Evolutionary conservation across 2,888 invertebrate species (phyloP).

Genomic region (Ariolimax columbianus): DNA sequence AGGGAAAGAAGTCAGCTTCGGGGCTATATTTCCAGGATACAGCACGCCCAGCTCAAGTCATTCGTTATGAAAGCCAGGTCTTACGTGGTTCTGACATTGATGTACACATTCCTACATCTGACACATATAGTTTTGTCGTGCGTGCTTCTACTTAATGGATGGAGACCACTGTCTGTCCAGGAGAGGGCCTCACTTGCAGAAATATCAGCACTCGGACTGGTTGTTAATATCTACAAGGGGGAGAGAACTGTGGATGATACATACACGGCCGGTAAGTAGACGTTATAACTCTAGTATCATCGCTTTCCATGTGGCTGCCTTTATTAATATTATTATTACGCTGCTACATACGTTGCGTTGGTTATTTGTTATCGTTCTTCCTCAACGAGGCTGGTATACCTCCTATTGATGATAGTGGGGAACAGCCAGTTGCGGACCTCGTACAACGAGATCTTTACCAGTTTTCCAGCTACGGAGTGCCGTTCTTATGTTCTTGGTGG

Average conservation of each 20-base stretch:
- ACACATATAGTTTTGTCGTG: conserved; percentile 63
- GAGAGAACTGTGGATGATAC: conserved; percentile 66
- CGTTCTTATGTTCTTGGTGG: too few species aligned
- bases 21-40: too few species aligned
- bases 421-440: too few species aligned
- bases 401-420: too few species aligned
- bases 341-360: too few species aligned
- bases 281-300: not conserved
- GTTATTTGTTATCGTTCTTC: too few species aligned
- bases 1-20: too few species aligned
- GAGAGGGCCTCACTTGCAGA: conserved; percentile 71
- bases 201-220: conserved; percentile 67
- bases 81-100: conserved; percentile 21
- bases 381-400: too few species aligned
- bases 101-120: conserved; percentile 47
- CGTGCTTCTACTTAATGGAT: conserved; percentile 76
- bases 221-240: conserved; percentile 67
- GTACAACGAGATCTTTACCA: too few species aligned
- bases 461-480: too few species aligned
- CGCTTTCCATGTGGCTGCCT: too few species aligned
- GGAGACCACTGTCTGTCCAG: conserved; percentile 71
- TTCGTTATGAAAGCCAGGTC: conserved; percentile 22
- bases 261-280: conserved; percentile 62
- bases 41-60: not conserved
- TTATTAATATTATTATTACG: too few species aligned